Evolutionary conservation across 1,140 invertebrate species (phyloP), one percentile per base, ranked within the genome.

Genomic region (Anoplophora glabripennis): DNA sequence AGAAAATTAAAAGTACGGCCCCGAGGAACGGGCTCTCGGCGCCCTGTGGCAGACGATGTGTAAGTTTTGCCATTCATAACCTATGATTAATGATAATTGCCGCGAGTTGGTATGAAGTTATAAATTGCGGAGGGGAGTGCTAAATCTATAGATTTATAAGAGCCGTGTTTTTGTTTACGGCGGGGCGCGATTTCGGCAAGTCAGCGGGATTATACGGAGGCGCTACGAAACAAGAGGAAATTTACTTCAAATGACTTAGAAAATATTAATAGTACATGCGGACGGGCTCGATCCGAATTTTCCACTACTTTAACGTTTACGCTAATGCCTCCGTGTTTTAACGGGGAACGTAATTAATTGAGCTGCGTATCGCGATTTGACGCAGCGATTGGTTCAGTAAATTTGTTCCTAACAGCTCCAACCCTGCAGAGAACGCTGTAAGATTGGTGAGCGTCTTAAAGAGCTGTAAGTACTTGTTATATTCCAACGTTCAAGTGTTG

Each of bases 31-130:
- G 38, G 9, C 37, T 17, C 12, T 14, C 47, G 14, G 49, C 15
- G 7, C 35, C 14, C 49, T 35, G 35, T 35, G 36, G 51, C 17
- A 37, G 59, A 64, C 64, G 61, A 66, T 57, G 65, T 69, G 63
- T 59, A 72, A 72, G 68, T 72, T 72, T 70, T 64, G 60, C 70
- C 70, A 72, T 72, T 72, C 70, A 72, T 72, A 72, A 72, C 67
- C 54, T 65, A 64, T 72, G 70, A 72, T 72, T 72, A 72, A 72
- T 72, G 70, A 72, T 72, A 72, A 72, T 72, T 72, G 66, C 66
- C 54, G 63, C 47, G 41, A 57, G 66, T 57, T 55, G 64, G 56
- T 63, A 70, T 70, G 59, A 64, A 68, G 70, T 70, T 66, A 66
- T 70, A 70, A 71, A 71, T 70, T 68, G 59, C 63, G 53, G 40